Evolutionary conservation across 2,797 vertebrate species (phyloP), one percentile per base, ranked within the genome.

Genomic region (Myotis pilosus): DNA sequence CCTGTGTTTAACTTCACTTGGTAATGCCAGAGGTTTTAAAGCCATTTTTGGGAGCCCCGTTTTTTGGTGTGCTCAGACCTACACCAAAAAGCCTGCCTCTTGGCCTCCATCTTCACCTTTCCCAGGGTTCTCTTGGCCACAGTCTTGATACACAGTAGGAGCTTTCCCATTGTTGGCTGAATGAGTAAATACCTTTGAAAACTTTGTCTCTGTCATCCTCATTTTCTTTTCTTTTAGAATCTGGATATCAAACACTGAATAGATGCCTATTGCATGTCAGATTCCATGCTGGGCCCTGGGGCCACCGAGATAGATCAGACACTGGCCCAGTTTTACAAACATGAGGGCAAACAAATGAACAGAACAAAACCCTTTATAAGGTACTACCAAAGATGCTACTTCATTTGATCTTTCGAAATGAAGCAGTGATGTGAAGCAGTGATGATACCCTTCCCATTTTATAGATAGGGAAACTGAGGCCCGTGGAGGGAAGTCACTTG

Each of bases 401-500:
- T 72, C 89, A 36, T 85, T 93, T 1, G 2, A n/a, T 81, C 11
- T 83, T 93, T 69, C 84, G 62, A 66, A 2, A 41, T 84, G n/a
- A n/a, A n/a, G n/a, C n/a, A n/a, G 36, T 15, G 9, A 55, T 62
- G 0, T 20, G 64, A 57, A 33, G 66, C 75, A 68, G 36, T 0
- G 1, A 53, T 28, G 38, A n/a, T 30, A 33, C 23, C 23, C 33
- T 6, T 55, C 57, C 69, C 80, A 57, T 94, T 92, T 97, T 79
- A 66, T 6, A 68, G 47, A 72, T 20, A 74, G 89, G 60, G 49
- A 95, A 93, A 71, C 47, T 92, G 68, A 91, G 85, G 82, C 15
- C n/a, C 57, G 38, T 64, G 44, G 55, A 71, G 60, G 47, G n/a
- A 49, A 64, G 60, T 53, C 91, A 72, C 49, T 71, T 92, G 86